Conservation (phyloP, 2,797 vertebrate species). For the Catharus ustulatus region DNA sequence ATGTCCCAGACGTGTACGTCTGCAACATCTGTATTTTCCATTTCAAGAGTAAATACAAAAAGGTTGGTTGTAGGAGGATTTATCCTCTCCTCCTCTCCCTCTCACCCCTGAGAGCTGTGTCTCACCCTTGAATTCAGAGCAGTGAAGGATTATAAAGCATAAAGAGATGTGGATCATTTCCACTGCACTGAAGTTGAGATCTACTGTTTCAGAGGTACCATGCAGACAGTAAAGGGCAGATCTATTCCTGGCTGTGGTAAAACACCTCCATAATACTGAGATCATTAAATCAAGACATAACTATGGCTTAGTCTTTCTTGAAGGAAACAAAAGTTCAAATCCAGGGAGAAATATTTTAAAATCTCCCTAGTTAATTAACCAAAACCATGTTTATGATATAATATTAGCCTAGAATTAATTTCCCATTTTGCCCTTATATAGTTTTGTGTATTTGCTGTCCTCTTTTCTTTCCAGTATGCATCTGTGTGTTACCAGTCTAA, state of each 20-base stretch:
- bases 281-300: not conserved
- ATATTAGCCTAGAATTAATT: not conserved
- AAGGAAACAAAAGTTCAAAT: not conserved
- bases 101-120: not conserved
- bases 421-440: not conserved
- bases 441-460: not conserved
- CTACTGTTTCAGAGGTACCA: not conserved
- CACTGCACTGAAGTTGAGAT: not conserved
- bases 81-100: not conserved
- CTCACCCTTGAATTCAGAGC: not conserved
- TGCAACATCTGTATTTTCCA: slow-evolving; percentile 56
- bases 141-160: not conserved
- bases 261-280: rapidly evolving
- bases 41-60: slow-evolving; percentile 48
- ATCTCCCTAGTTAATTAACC: not conserved
- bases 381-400: not conserved
- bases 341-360: not conserved
- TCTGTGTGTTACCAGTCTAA: not conserved
- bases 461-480: not conserved
- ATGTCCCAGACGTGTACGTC: slow-evolving; percentile 37
- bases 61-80: slow-evolving; percentile 16
- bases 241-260: not conserved
- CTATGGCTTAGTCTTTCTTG: not conserved
- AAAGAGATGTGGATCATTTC: not conserved
- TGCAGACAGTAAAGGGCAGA: not conserved